phyloP scores from a whole-genome alignment of 2,797 vertebrate genomes.

The Manis crassicaudata region DNA sequence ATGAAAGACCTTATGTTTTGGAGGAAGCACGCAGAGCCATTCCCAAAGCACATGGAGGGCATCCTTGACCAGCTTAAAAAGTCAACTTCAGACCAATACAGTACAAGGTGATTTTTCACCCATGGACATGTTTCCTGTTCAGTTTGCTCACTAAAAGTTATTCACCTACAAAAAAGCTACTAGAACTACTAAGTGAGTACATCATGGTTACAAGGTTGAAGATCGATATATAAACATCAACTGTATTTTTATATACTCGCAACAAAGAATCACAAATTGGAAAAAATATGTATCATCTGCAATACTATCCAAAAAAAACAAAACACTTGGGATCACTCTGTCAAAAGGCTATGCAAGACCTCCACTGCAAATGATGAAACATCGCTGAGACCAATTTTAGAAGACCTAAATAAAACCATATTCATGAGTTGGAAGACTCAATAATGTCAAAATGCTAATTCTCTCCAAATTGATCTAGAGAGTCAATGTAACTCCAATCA shows the following conservation, averaged over 20 bases:
- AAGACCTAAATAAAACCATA: conserved; percentile 47
- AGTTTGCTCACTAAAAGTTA: conserved; percentile 10
- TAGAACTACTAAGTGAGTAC: conserved; percentile 33
- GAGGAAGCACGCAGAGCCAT: neutral
- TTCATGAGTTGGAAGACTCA: conserved; percentile 40
- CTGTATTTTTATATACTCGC: neutral
- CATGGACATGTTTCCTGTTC: neutral
- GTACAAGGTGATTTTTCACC: neutral
- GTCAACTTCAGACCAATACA: neutral
- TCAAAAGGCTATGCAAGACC: neutral
- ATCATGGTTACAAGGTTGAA: conserved; percentile 30
- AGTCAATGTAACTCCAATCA: neutral
- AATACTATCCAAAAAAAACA: neutral
- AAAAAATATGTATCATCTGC: neutral
- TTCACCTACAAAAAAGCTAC: neutral
- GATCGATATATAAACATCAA: conserved; percentile 56
- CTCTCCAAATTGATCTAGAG: conserved; percentile 48
- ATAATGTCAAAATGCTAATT: conserved; percentile 49
- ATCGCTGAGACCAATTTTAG: conserved; percentile 21
- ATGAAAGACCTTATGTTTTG: conserved; percentile 14
- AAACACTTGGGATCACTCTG: conserved; percentile 4
- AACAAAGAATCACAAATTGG: conserved; percentile 29
- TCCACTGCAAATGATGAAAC: conserved; percentile 38
- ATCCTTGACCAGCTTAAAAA: conserved; percentile 20
- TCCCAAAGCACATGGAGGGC: neutral